Percentiles rank a stretch among this genome's conserved stretches.
Conservation (phyloP, 2,113 vertebrate species). For the Sebastes schlegelii region DNA sequence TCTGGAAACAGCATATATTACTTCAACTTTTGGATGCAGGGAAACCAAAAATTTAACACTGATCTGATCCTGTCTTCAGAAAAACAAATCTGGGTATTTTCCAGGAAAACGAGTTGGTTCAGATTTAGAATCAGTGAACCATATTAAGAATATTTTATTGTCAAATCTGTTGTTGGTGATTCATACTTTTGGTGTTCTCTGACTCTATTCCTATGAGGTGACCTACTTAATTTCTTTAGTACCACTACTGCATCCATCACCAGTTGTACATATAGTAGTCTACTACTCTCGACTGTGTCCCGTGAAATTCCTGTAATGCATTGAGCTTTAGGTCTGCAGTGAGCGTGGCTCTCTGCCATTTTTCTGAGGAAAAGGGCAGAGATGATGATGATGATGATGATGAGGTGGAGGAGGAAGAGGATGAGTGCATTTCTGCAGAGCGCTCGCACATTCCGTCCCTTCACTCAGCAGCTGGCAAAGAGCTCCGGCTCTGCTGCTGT, state of each 20-base stretch:
- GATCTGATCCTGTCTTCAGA: not conserved
- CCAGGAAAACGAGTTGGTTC: not conserved
- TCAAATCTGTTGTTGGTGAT: not conserved
- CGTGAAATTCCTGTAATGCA: conserved; percentile 30
- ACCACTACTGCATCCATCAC: not conserved
- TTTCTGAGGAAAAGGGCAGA: conserved; percentile 44
- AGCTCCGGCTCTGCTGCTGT: conserved; percentile 58
- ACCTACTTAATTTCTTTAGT: not conserved
- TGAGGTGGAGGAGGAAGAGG: conserved; percentile 46
- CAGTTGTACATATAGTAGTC: not conserved
- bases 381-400: conserved; percentile 62
- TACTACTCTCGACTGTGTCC: not conserved
- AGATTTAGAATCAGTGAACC: not conserved
- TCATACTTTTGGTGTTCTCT: not conserved
- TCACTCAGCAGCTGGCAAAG: conserved; percentile 66
- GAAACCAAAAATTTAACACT: not conserved
- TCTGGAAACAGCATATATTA: not conserved
- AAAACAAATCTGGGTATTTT: not conserved
- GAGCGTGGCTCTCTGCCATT: conserved; percentile 18
- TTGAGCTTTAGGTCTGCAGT: conserved; percentile 31
- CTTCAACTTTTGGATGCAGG: not conserved
- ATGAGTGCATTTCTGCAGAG: conserved; percentile 63
- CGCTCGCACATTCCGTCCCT: conserved; percentile 68
- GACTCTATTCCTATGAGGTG: not conserved
- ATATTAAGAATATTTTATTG: not conserved